Evolutionary conservation across 2,888 invertebrate genomes (phyloP).

Genomic region (Phengaris alcon): DNA sequence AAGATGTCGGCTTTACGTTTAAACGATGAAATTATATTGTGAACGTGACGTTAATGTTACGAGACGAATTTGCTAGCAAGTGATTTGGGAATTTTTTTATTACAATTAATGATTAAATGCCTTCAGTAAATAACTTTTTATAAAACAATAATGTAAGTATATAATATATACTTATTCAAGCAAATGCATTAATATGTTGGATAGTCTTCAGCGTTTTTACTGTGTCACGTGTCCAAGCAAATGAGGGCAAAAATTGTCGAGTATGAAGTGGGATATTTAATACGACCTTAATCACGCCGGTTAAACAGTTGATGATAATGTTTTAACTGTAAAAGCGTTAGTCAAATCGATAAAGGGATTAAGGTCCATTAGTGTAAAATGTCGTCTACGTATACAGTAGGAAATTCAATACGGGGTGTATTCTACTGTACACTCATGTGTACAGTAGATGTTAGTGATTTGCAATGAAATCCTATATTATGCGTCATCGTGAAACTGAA

Average conservation of each 20-base stretch:
- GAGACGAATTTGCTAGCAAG: neutral
- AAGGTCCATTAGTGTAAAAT: conserved; percentile 11
- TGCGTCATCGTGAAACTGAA: too few relatives aligned
- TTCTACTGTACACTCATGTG: too few relatives aligned
- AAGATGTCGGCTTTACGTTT: conserved; percentile 18
- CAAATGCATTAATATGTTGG: too few relatives aligned
- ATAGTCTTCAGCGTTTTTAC: too few relatives aligned
- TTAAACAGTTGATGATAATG: neutral
- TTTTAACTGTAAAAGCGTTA: conserved; percentile 18
- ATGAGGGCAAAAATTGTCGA: too few relatives aligned
- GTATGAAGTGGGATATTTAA: too few relatives aligned
- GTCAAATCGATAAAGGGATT: conserved; percentile 11
- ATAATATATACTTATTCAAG: too few relatives aligned
- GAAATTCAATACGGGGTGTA: conserved; percentile 13
- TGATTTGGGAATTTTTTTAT: neutral
- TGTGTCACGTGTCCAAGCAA: too few relatives aligned
- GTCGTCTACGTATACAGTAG: neutral
- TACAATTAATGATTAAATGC: neutral
- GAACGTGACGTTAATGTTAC: neutral
- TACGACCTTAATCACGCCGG: neutral
- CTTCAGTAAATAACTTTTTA: too few relatives aligned
- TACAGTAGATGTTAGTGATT: neutral
- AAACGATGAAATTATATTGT: conserved; percentile 1
- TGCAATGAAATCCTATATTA: neutral
- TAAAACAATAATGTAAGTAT: too few relatives aligned